Conservation (phyloP, 2,113 vertebrate genomes). For the Lophura nycthemera region DNA sequence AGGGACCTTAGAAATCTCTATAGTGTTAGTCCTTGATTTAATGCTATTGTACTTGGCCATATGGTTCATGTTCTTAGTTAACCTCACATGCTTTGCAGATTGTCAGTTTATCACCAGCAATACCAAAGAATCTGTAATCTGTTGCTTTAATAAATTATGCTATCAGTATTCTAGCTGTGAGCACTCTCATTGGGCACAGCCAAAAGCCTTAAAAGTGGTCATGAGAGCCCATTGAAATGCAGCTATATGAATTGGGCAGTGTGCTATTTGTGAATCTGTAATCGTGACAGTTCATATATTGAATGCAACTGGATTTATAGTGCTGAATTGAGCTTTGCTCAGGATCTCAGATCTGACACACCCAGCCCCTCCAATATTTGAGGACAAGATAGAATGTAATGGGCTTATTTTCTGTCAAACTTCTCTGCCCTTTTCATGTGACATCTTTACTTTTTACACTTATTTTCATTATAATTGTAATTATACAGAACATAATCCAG, state of each 20-base stretch:
- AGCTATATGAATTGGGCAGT: background rate
- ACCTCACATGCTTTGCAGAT: background rate
- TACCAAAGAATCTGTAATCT: background rate
- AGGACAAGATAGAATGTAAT: background rate
- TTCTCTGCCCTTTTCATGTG: background rate
- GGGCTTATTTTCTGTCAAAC: background rate
- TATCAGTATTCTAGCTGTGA: background rate
- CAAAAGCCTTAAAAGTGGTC: background rate
- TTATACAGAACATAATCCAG: background rate
- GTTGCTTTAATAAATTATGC: background rate
- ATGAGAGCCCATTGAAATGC: background rate
- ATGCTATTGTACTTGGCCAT: background rate
- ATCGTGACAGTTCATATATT: background rate
- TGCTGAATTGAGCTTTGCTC: background rate
- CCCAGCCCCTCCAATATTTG: background rate
- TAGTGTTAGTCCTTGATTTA: background rate
- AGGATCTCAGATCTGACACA: background rate
- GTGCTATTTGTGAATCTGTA: background rate
- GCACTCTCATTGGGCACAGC: background rate
- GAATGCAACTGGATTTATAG: background rate
- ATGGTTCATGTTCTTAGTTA: background rate
- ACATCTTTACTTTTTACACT: background rate
- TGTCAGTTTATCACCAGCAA: background rate
- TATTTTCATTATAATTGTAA: constrained; percentile 15
- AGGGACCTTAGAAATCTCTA: background rate